Evolutionary conservation across 2,113 vertebrate species (phyloP).

Genomic region (Saccopteryx bilineata): DNA sequence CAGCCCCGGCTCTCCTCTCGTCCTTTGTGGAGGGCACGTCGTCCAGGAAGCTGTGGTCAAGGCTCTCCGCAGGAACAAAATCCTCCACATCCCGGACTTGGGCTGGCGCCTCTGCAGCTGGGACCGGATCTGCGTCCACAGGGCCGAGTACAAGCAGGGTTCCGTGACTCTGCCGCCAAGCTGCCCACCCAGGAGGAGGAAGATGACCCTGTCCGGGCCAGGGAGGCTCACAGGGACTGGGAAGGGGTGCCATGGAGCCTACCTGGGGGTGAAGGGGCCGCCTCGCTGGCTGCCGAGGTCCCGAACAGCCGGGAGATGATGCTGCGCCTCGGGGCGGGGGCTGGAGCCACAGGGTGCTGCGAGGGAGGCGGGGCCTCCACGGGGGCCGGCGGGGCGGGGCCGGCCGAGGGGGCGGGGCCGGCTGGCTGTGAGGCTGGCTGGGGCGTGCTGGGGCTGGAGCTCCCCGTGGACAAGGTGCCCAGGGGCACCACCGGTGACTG

Average conservation of each 20-base stretch:
- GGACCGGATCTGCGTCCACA: constrained; percentile 60
- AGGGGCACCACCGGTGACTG: constrained; percentile 94
- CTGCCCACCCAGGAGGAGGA: not conserved
- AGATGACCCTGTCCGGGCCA: too few relatives aligned
- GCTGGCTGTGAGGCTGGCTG: constrained; percentile 86
- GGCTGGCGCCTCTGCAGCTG: constrained; percentile 71
- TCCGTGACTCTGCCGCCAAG: not conserved
- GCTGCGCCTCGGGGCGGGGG: constrained; percentile 88
- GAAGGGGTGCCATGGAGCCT: constrained; percentile 36
- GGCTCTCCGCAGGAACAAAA: constrained; percentile 94
- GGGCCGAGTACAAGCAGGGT: not conserved
- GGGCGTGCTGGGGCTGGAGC: constrained; percentile 95
- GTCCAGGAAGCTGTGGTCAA: constrained; percentile 96
- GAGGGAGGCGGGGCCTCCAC: constrained; percentile 71
- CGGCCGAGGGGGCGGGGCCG: constrained; percentile 77
- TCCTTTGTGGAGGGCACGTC: constrained; percentile 86
- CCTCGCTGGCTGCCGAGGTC: constrained; percentile 83
- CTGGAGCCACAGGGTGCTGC: not conserved
- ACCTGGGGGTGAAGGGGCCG: constrained; percentile 88
- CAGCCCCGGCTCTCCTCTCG: constrained; percentile 65
- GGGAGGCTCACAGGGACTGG: too few relatives aligned
- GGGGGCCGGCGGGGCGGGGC: constrained; percentile 65
- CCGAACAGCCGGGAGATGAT: constrained; percentile 96
- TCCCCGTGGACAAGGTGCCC: constrained; percentile 91
- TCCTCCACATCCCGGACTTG: constrained; percentile 94